A percentile compares a stretch with the other conserved stretches of the same genome.
Evolutionary conservation across 2,888 invertebrate genomes (phyloP).

Genomic region (Leptopilina myrica): DNA sequence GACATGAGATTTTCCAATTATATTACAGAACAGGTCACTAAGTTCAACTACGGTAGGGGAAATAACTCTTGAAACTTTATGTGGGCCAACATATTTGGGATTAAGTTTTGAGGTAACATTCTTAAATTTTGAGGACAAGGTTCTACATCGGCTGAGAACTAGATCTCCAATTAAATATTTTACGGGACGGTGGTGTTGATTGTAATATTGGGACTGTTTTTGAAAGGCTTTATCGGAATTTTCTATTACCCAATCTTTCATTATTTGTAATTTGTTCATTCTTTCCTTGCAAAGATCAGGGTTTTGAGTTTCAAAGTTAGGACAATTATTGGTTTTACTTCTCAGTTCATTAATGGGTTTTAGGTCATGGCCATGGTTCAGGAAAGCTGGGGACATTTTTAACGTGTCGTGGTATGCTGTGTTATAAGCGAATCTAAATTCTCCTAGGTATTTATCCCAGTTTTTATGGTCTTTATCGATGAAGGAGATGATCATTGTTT

Average conservation of each 20-base stretch:
- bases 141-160: neutral
- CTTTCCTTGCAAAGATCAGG: neutral
- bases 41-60: neutral
- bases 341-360: neutral
- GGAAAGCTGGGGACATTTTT: neutral
- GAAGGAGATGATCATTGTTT: conserved; percentile 12
- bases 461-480: neutral
- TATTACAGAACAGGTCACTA: neutral
- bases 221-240: neutral
- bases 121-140: conserved; percentile 17
- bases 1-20: neutral
- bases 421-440: conserved; percentile 33
- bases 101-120: conserved; percentile 27
- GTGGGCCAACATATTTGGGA: neutral
- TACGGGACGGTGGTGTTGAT: neutral
- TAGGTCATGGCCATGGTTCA: conserved; percentile 20
- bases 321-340: neutral
- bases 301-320: neutral
- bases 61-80: neutral
- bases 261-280: neutral
- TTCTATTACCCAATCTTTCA: neutral
- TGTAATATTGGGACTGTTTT: neutral
- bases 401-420: neutral
- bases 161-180: neutral
- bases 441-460: neutral